Conservation (phyloP, 1,140 invertebrate species). For the Lutraria rhynchaena region DNA sequence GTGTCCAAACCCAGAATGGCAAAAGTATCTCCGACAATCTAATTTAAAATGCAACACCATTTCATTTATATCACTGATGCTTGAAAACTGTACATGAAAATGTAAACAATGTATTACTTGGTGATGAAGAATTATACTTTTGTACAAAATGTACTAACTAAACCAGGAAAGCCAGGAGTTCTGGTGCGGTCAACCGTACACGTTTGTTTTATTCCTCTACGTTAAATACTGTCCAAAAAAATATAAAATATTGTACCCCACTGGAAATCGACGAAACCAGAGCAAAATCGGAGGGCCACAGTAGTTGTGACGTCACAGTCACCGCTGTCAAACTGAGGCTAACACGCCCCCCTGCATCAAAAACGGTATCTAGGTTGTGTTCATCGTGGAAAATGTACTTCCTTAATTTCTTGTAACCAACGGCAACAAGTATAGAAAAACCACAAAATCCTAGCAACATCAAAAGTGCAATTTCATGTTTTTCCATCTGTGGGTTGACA, state of each 20-base stretch:
- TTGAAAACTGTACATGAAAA: too few relatives aligned
- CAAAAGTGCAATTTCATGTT: conserved; percentile 42
- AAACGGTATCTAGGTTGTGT: conserved; percentile 74
- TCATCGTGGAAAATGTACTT: conserved; percentile 58
- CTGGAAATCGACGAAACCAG: conserved; percentile 54
- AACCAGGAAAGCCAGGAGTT: too few relatives aligned
- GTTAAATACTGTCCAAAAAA: too few relatives aligned
- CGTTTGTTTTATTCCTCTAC: too few relatives aligned
- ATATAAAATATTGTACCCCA: conserved; percentile 44
- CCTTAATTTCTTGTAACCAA: conserved; percentile 53
- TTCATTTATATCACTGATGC: too few relatives aligned
- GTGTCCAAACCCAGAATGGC: too few relatives aligned
- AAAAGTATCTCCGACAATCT: too few relatives aligned
- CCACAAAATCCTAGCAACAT: conserved; percentile 63
- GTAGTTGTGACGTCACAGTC: conserved; percentile 59
- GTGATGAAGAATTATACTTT: too few relatives aligned
- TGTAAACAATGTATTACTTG: too few relatives aligned
- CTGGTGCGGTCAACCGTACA: too few relatives aligned
- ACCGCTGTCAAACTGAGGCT: conserved; percentile 59
- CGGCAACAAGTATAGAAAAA: conserved; percentile 56
- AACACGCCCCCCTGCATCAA: conserved; percentile 75
- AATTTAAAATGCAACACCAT: too few relatives aligned
- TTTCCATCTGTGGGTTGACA: conserved; percentile 16
- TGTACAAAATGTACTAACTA: background rate
- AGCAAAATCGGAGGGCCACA: conserved; percentile 60